Conservation (phyloP, 2,113 vertebrate species). For the Recurvirostra avosetta region DNA sequence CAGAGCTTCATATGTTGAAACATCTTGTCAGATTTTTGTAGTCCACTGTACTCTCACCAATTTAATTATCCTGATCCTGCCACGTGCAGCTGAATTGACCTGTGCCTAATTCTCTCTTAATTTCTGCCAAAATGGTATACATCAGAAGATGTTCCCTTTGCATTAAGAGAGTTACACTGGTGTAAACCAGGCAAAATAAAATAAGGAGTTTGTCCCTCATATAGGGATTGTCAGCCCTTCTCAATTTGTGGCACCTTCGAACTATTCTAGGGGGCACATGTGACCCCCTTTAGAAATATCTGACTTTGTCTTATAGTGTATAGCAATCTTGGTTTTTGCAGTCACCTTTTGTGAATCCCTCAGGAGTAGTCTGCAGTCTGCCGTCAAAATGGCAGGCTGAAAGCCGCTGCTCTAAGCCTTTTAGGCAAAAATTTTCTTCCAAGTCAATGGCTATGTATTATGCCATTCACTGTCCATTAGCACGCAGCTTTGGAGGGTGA, state of each 20-base stretch:
- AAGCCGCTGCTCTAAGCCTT: constrained; percentile 3
- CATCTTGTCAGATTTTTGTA: background rate
- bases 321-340: background rate
- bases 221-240: background rate
- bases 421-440: constrained; percentile 47
- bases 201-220: background rate
- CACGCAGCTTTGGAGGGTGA: constrained; percentile 10
- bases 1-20: background rate
- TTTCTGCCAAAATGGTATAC: background rate
- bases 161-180: background rate
- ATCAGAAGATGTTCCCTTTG: background rate
- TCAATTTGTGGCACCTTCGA: background rate
- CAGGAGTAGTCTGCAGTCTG: background rate
- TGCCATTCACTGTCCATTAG: constrained; percentile 52
- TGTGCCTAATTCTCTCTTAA: background rate
- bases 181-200: background rate
- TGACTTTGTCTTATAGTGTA: background rate
- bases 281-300: background rate
- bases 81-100: background rate
- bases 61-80: background rate
- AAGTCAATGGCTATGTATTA: constrained; percentile 25
- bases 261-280: background rate
- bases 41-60: background rate
- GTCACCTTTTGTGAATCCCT: constrained; percentile 31
- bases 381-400: constrained; percentile 19